Evolutionary conservation across 2,113 vertebrate genomes (phyloP), one percentile per base, ranked within the genome.

Genomic region (Oreochromis spilurus): DNA sequence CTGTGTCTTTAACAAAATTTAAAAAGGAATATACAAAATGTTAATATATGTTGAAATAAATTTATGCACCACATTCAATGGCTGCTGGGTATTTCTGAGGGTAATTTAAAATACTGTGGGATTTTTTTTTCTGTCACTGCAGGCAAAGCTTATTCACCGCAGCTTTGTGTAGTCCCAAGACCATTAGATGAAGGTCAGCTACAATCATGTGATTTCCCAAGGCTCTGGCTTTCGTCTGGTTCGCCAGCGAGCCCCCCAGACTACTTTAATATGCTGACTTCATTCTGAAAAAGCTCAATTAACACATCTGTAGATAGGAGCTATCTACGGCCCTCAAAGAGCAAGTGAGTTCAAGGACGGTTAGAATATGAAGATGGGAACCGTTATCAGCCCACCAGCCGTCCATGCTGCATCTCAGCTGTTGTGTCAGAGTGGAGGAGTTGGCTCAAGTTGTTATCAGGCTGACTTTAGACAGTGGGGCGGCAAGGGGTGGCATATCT

Each of bases 41-140:
- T 92, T 92, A 89, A 93, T 93, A 95, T 93, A 94, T 94, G 93
- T 94, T 92, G 84, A 94, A 95, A 94, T 95, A 91, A 94, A 94
- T 94, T 91, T 60, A 92, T 95, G 93, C 87, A 91, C 87, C 88
- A 90, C 65, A 88, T 72, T 2, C 24, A 24, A 19, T 78, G 87
- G 38, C 90, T 92, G 77, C 40, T 58, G 83, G 79, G 45, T 57
- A 5, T 94, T 89, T 88, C 43, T 93, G 43, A 81, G 67, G 48
- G 60, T 79, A 48, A 31, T 78, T 60, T 72, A 8, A 79, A 82
- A 77, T 24, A 50, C 53, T 60, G 79, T 13, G 70, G 52, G 53
- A 2, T 2, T 72, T 9, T 75, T 75, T 40, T 19, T 36, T 54
- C 21, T 55, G 53, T 52, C 53, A 77, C 16, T 77, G 43, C 70